These are phyloP conservation scores for Ischnus inquisitorius DNA, from an alignment of 2,888 invertebrate species.

Conservation along the genomic window DNA sequence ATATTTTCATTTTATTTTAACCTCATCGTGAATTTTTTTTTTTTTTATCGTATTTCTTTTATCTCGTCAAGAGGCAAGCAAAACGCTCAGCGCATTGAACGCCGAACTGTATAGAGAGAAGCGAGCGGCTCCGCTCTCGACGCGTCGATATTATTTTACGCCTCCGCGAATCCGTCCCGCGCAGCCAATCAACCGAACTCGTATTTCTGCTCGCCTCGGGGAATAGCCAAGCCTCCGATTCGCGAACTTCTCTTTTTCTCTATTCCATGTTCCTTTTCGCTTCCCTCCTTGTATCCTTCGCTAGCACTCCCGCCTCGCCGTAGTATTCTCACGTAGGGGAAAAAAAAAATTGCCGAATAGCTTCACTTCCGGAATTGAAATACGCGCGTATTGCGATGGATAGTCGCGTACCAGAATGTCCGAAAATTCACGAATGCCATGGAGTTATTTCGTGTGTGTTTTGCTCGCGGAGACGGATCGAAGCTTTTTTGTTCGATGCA, in stretches of 20 bases:
- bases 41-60: constrained; percentile 29
- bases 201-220: constrained; percentile 63
- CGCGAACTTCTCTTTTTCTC: constrained; percentile 57
- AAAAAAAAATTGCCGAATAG: constrained; percentile 34
- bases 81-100: constrained; percentile 25
- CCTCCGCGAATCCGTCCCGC: constrained; percentile 68
- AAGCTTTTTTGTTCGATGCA: too few relatives aligned
- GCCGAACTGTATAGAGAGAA: neutral
- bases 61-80: constrained; percentile 17
- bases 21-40: neutral
- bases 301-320: neutral
- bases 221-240: constrained; percentile 55
- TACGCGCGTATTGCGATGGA: constrained; percentile 22
- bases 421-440: neutral
- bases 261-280: neutral
- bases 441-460: neutral
- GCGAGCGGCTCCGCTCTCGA: constrained; percentile 16
- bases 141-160: constrained; percentile 74
- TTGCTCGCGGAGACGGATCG: neutral
- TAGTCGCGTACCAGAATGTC: neutral
- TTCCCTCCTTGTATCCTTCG: neutral
- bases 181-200: constrained; percentile 69
- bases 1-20: constrained; percentile 4
- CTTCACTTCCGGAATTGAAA: constrained; percentile 50
- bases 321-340: constrained; percentile 29